Evolutionary conservation across 2,888 invertebrate genomes (phyloP), one percentile per base, ranked within the genome.

Genomic region (Metalampra italica): DNA sequence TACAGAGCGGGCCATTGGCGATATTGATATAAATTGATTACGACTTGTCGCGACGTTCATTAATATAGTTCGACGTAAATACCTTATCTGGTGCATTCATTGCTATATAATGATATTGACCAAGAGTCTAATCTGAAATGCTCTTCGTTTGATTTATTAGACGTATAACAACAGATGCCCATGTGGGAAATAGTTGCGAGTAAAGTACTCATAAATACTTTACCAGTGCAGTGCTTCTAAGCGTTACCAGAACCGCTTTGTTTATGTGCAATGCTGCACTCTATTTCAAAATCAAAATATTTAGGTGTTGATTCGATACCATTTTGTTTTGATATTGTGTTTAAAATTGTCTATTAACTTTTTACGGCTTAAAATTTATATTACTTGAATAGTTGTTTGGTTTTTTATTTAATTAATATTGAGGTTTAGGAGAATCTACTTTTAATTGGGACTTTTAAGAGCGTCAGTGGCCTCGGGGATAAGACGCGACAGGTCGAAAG

Each of bases 21-120:
- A 82, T 89, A 88, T 88, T 89, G 86, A 89, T 88, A 88, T 88
- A 86, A 90, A 89, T 89, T 88, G 86, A 85, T 87, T 81, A 82
- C 70, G 76, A 74, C 75, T 82, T 75, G 81, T 82, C 77, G 80
- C 78, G 78, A 80, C 82, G 75, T 75, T 80, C 80, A 84, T 83
- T 82, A 83, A 78, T 79, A 79, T 75, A 69, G 65, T 56, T 59
- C 55, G 71, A 77, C 72, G 78, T 78, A 79, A 82, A 86, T 82
- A 81, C 71, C 76, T 82, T 81, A 82, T 82, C 82, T 75, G 68
- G 66, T 68, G 61, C 66, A 70, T 75, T 81, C 72, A 83, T 85
- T 78, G 76, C 66, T 62, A 55, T 62, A 55, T 76, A 77, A 82
- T 77, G 74, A 78, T 75, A 72, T 64, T 63, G 68, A 69, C 68